Percentiles rank a stretch among this genome's conserved stretches.
Conservation (phyloP, 92 coral and sea anemone species). For the Montipora capitata region DNA sequence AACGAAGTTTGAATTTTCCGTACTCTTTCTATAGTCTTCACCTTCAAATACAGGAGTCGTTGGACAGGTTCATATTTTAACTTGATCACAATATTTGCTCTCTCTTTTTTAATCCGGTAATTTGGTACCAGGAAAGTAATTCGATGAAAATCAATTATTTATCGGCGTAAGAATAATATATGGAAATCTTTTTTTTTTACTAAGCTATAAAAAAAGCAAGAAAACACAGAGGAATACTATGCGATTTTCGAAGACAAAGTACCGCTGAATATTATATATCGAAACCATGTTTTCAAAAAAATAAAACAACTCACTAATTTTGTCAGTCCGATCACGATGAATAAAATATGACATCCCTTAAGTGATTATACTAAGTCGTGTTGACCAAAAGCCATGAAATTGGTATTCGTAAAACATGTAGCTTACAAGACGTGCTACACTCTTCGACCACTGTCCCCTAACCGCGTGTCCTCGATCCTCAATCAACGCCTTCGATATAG, state of each 20-base stretch:
- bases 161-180: not conserved
- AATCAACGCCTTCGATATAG: no score
- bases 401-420: no score
- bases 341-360: not conserved
- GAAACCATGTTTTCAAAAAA: not conserved
- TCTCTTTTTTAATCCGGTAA: not conserved
- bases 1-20: not conserved
- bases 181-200: not conserved
- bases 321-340: not conserved
- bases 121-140: not conserved
- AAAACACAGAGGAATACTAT: not conserved
- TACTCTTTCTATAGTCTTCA: not conserved
- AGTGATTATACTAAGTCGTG: not conserved
- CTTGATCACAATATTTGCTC: not conserved
- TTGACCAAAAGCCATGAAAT: no score
- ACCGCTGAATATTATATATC: not conserved
- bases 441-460: no score
- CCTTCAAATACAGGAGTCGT: not conserved
- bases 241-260: not conserved
- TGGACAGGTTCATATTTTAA: not conserved
- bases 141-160: slow-evolving; percentile 22
- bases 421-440: no score
- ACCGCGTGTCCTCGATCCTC: no score
- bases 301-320: not conserved
- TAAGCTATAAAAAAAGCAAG: not conserved